Percentiles rank a stretch among this genome's conserved stretches.
Conservation (phyloP, 2,113 vertebrate species). For the Oenanthe oenanthe region DNA sequence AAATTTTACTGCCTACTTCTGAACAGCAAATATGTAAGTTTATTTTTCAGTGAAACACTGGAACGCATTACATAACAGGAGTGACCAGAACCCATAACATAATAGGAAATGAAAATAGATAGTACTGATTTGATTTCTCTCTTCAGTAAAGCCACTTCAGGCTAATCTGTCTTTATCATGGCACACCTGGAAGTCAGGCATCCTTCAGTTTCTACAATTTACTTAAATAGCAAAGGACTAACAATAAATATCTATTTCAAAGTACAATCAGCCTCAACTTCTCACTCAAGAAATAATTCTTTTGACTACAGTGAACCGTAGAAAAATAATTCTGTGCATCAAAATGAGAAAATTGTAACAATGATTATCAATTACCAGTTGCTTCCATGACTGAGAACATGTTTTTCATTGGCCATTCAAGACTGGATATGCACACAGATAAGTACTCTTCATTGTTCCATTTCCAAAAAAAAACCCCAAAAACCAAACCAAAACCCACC, state of each 20-base stretch:
- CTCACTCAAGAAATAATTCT: not conserved
- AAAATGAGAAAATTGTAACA: not conserved
- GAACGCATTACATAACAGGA: not conserved
- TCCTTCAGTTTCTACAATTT: not conserved
- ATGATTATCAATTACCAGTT: not conserved
- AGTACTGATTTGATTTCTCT: not conserved
- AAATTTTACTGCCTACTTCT: not conserved
- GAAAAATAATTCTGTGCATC: not conserved
- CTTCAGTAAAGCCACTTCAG: not conserved
- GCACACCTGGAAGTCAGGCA: not conserved
- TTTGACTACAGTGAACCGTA: not conserved
- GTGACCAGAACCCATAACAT: not conserved
- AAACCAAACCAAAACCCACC: not conserved
- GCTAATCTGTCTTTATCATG: fast-evolving
- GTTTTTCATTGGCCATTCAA: not conserved
- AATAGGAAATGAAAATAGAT: not conserved
- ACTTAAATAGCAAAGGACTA: not conserved
- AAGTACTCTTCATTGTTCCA: not conserved
- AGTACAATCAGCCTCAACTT: not conserved
- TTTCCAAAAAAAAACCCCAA: not conserved
- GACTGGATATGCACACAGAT: not conserved
- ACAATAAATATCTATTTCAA: not conserved
- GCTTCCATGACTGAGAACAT: not conserved
- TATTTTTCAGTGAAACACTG: not conserved
- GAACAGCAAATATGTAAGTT: not conserved